These are phyloP conservation scores for Taenaris catops DNA, from an alignment of 2,888 invertebrate species.

Conservation along the genomic window DNA sequence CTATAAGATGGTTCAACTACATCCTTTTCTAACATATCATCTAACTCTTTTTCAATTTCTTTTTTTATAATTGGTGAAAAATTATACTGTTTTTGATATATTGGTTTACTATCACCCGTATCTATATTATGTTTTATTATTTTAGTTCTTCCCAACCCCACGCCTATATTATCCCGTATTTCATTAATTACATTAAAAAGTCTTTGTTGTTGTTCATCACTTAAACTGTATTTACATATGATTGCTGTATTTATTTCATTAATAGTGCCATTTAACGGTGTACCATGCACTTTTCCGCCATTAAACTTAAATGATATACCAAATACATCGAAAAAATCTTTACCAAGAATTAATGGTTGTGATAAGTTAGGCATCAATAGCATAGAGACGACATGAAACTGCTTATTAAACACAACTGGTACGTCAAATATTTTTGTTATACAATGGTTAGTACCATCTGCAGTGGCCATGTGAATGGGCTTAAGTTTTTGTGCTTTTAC, in stretches of 20 bases:
- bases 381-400: slow-evolving; percentile 11
- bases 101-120: slow-evolving; percentile 10
- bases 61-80: slow-evolving; percentile 14
- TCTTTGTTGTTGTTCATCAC: background rate
- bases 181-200: slow-evolving; percentile 6
- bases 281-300: background rate
- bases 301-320: slow-evolving; percentile 10
- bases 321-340: slow-evolving; percentile 15
- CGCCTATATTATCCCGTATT: slow-evolving; percentile 8
- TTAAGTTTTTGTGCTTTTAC: slow-evolving; percentile 5
- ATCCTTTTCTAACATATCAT: slow-evolving; percentile 14
- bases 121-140: slow-evolving; percentile 15
- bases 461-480: slow-evolving; percentile 4
- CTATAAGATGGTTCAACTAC: slow-evolving; percentile 13
- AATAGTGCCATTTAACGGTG: background rate
- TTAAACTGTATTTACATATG: slow-evolving; percentile 1
- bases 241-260: background rate
- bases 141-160: slow-evolving; percentile 16
- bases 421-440: slow-evolving; percentile 4
- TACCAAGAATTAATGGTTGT: slow-evolving; percentile 14
- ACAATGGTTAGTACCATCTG: slow-evolving; percentile 11
- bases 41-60: slow-evolving; percentile 12
- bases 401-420: slow-evolving; percentile 7
- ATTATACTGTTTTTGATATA: slow-evolving; percentile 14
- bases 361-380: slow-evolving; percentile 9